Base-by-base conservation (phyloP, 2,797 vertebrate genomes). In the Meriones psammophilus region DNA sequence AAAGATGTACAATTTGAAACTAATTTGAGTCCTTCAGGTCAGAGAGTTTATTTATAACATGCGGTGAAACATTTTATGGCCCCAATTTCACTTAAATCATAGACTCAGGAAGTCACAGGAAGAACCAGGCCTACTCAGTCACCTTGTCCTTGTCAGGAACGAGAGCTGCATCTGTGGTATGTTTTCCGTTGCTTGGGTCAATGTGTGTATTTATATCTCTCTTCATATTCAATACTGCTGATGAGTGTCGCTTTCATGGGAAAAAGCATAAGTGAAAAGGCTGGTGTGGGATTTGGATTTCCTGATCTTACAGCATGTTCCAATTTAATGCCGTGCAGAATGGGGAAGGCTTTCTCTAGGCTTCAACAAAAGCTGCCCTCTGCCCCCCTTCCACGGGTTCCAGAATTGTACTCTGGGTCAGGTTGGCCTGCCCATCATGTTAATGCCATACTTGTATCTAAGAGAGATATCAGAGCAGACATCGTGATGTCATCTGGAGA, bases 31-130 rank as follows among this genome's bases (percentile, higher is more conserved):
- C 94, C 94, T 96, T 95, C 39, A n/a, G 96, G 94, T 92, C 94
- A 94, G 94, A 96, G 89, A 95, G 86, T 96, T 97, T 97, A 97
- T 97, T 97, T 98, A 97, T 97, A 97, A 97, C 68, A 30, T 97
- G 96, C 0, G 80, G 91, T 95, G 64, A 97, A 89, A 96, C 89
- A 91, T 95, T 97, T 97, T 97, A 95, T 96, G 89, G 95, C 89
- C 95, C 92, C 68, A 95, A 79, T 97, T 97, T 96, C 96, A 95
- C 90, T 96, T 97, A 97, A 96, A 94, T 95, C 94, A 93, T 97
- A 95, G 88, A 96, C 95, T 95, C 95, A 95, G 96, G 95, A 97
- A 97, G 76, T 95, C 78, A 88, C 89, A 88, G 58, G 91, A 95
- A 91, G 90, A 92, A 97, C 68, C 64, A 88, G 92, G 22, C 92